These are phyloP conservation scores for Dipodomys stephensi DNA, from an alignment of 2,113 vertebrate species.

Conservation along the genomic window DNA sequence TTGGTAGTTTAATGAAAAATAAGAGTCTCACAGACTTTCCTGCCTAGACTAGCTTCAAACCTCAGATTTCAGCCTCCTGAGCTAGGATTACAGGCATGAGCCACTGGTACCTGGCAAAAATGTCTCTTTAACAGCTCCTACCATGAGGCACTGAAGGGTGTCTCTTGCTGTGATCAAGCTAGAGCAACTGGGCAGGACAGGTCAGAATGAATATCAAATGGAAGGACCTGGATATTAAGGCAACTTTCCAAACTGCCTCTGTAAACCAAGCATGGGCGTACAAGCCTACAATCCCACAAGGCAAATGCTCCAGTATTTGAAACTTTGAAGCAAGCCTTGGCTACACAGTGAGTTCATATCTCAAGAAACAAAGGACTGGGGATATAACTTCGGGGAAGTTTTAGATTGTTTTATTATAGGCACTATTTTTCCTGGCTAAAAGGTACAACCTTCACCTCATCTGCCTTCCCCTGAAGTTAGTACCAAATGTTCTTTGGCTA, in stretches of 20 bases:
- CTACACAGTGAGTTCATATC: too few relatives aligned
- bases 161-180: background rate
- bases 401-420: background rate
- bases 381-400: background rate
- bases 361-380: too few relatives aligned
- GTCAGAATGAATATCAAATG: background rate
- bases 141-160: too few relatives aligned
- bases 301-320: too few relatives aligned
- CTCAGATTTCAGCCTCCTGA: too few relatives aligned
- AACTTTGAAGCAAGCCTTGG: background rate
- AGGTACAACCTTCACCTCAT: background rate
- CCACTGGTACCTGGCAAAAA: too few relatives aligned
- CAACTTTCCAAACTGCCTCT: background rate
- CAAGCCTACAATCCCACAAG: background rate
- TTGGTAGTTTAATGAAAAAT: too few relatives aligned
- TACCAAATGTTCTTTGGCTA: background rate
- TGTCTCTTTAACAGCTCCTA: background rate
- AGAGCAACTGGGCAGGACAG: background rate
- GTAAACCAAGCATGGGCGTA: background rate
- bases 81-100: too few relatives aligned
- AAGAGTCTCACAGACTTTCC: too few relatives aligned
- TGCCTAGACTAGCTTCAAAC: too few relatives aligned
- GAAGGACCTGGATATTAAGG: background rate
- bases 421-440: background rate
- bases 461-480: slow-evolving; percentile 27